phyloP scores from a whole-genome alignment of 2,797 vertebrate genomes.

The Schizopygopsis pylzovi region DNA sequence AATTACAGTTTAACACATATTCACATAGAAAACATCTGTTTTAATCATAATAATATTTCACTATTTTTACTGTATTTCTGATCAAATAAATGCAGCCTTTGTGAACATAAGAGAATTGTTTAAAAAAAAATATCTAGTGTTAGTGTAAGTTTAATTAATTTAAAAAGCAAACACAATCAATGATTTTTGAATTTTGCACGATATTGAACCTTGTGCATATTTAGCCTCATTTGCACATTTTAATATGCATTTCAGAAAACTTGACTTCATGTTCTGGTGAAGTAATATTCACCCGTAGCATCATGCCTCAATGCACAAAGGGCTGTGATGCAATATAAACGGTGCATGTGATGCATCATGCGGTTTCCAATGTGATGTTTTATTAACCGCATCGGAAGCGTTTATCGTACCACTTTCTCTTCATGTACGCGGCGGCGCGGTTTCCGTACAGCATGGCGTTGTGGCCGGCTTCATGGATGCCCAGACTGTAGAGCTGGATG shows the following conservation, averaged over 20 bases:
- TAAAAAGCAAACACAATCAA: no score
- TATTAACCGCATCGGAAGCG: not conserved
- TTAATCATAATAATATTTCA: no score
- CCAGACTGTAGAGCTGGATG: constrained; percentile 96
- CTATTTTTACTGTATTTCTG: no score
- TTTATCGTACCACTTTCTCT: constrained; percentile 90
- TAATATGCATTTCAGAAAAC: not conserved
- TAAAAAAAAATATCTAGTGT: no score
- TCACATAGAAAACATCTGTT: no score
- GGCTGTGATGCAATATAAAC: not conserved
- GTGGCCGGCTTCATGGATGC: constrained; percentile 87
- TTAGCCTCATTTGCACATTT: not conserved
- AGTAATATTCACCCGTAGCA: not conserved
- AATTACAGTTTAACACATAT: no score
- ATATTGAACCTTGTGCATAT: no score
- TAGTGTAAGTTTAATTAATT: no score
- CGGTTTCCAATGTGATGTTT: not conserved
- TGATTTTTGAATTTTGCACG: no score
- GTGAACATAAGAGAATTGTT: no score
- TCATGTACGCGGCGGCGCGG: constrained; percentile 98
- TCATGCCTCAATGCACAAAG: not conserved
- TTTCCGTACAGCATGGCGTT: constrained; percentile 98
- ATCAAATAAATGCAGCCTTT: no score
- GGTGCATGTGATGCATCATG: not conserved
- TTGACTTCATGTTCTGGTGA: no score